Conservation (phyloP, 2,888 invertebrate genomes). For the Drosophila mettleri region DNA sequence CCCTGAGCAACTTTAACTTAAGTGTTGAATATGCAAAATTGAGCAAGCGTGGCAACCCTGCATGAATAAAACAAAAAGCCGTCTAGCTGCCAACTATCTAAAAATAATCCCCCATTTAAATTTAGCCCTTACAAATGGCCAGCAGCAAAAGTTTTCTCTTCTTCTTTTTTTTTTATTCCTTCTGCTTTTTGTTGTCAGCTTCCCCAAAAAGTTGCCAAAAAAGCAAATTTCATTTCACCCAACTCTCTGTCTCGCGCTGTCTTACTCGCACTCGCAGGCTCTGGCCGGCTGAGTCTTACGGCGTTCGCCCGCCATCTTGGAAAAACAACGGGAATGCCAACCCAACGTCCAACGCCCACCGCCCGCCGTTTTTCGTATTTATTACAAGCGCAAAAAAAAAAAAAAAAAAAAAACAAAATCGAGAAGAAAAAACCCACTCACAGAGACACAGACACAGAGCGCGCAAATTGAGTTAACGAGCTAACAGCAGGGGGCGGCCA, state of each 20-base stretch:
- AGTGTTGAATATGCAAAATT: not conserved
- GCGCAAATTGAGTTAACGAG: constrained; percentile 80
- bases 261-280: not conserved
- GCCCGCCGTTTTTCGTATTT: constrained; percentile 60
- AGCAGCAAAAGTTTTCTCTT: constrained; percentile 2
- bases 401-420: constrained; percentile 17
- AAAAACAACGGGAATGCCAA: constrained; percentile 66
- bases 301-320: constrained; percentile 65
- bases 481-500: constrained; percentile 63
- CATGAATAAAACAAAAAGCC: not conserved
- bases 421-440: constrained; percentile 31
- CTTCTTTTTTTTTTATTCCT: not conserved
- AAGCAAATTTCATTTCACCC: constrained; percentile 37
- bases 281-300: constrained; percentile 7
- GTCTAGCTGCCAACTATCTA: constrained; percentile 12
- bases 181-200: not conserved
- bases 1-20: no score
- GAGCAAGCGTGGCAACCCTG: constrained; percentile 8
- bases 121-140: constrained; percentile 14
- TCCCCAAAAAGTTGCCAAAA: constrained; percentile 41
- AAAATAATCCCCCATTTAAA: constrained; percentile 10
- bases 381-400: constrained; percentile 54
- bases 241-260: constrained; percentile 1
- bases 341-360: constrained; percentile 25
- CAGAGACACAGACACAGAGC: constrained; percentile 23